Evolutionary conservation across 2,797 vertebrate species (phyloP).

Genomic region (Sebastes itinus): DNA sequence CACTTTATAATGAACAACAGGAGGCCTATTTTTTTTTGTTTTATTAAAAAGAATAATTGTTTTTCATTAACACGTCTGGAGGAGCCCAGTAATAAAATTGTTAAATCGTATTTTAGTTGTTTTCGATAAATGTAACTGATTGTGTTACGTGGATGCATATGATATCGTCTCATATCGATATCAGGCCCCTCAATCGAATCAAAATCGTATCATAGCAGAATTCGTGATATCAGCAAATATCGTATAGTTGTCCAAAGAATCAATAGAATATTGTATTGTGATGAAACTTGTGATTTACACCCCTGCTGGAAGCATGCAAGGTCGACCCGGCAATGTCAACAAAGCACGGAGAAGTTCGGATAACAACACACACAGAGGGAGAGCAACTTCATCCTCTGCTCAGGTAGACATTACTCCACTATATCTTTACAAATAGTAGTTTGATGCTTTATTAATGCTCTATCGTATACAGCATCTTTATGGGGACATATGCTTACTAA

Average conservation of each 20-base stretch:
- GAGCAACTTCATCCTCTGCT: too few species aligned
- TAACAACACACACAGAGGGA: not conserved
- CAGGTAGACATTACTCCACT: not conserved
- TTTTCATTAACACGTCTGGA: too few species aligned
- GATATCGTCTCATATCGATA: not conserved
- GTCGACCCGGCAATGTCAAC: too few species aligned
- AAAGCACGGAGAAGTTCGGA: not conserved
- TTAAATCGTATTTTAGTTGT: too few species aligned
- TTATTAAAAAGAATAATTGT: too few species aligned
- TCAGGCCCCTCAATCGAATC: not conserved
- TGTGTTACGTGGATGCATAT: too few species aligned
- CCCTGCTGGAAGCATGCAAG: too few species aligned
- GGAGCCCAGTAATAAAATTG: too few species aligned
- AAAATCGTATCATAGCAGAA: not conserved
- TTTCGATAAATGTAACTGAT: too few species aligned
- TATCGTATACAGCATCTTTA: not conserved
- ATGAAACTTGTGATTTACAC: not conserved
- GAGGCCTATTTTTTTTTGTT: too few species aligned
- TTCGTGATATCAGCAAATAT: not conserved
- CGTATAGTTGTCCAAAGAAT: not conserved
- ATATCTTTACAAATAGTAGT: not conserved
- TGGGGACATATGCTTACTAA: not conserved
- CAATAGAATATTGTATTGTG: not conserved
- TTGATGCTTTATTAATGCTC: not conserved
- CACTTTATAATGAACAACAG: too few species aligned